phyloP scores from a whole-genome alignment of 2,113 vertebrate genomes.

The Notiomystis cincta region DNA sequence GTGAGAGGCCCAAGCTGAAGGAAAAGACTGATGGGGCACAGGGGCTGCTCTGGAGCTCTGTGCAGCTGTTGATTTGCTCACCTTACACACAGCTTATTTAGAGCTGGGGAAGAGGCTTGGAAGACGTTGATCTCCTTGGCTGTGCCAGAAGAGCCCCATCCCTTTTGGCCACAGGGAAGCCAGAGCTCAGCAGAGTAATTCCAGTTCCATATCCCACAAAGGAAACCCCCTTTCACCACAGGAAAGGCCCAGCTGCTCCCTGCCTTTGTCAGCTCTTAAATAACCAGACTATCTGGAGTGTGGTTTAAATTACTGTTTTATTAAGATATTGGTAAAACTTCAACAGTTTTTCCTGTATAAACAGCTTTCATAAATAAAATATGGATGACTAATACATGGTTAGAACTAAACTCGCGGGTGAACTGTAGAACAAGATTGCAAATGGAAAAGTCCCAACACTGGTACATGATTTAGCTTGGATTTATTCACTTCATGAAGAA shows the following conservation, averaged over 20 bases:
- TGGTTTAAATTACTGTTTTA: conserved; percentile 77
- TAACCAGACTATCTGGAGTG: conserved; percentile 52
- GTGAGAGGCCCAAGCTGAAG: background rate
- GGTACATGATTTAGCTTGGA: conserved; percentile 35
- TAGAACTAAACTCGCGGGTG: conserved; percentile 64
- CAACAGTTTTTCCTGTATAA: conserved; percentile 74
- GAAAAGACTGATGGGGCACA: accelerated
- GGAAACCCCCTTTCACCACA: background rate
- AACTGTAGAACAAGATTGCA: conserved; percentile 56
- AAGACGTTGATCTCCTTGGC: accelerated
- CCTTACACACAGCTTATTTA: accelerated
- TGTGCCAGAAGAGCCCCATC: background rate
- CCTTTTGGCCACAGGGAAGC: background rate
- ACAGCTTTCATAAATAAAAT: conserved; percentile 78
- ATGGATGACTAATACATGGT: conserved; percentile 74
- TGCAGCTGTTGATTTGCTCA: background rate
- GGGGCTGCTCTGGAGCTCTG: accelerated
- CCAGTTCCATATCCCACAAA: accelerated
- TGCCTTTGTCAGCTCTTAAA: conserved; percentile 26
- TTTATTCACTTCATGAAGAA: conserved; percentile 51
- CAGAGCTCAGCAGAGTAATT: accelerated
- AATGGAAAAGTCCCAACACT: conserved; percentile 13
- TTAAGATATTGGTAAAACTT: conserved; percentile 81
- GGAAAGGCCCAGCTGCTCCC: background rate
- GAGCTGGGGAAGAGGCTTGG: background rate